These are phyloP conservation scores for Alitta virens DNA, from an alignment of 2,888 invertebrate genomes.

Conservation along the genomic window DNA sequence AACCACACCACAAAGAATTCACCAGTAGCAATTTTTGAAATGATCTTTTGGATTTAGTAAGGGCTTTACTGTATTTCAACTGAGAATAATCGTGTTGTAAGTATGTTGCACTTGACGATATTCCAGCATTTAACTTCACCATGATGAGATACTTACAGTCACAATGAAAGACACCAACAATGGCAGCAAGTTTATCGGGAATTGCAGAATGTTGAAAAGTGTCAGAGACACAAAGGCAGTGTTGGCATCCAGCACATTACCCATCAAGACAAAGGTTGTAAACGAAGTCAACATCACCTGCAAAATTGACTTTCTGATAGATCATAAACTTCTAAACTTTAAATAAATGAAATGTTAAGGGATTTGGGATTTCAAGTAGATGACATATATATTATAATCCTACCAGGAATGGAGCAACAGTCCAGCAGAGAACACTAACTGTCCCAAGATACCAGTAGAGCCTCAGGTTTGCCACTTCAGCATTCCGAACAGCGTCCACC, in stretches of 20 bases:
- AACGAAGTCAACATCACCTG: constrained; percentile 52
- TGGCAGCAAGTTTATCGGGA: constrained; percentile 92
- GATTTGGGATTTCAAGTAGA: too few relatives aligned
- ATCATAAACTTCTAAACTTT: too few relatives aligned
- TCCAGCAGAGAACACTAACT: constrained; percentile 10
- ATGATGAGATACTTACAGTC: constrained; percentile 48
- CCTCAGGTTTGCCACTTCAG: constrained; percentile 48
- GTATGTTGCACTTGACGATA: too few relatives aligned
- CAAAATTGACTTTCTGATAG: too few relatives aligned
- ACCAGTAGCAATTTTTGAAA: too few relatives aligned
- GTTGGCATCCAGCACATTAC: constrained; percentile 78
- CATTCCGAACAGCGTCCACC: constrained; percentile 44
- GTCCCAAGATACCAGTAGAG: constrained; percentile 42
- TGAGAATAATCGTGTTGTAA: too few relatives aligned
- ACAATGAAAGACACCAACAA: constrained; percentile 72
- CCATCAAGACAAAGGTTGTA: constrained; percentile 66
- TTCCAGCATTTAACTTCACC: too few relatives aligned
- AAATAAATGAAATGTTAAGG: too few relatives aligned
- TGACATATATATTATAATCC: too few relatives aligned
- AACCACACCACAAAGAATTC: too few relatives aligned
- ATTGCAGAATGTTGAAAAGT: constrained; percentile 94
- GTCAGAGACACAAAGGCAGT: constrained; percentile 94
- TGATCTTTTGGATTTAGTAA: too few relatives aligned
- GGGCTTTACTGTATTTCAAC: too few relatives aligned
- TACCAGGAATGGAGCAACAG: constrained; percentile 17